Evolutionary conservation across 2,113 vertebrate species (phyloP).

Genomic region (Albula glossodonta): DNA sequence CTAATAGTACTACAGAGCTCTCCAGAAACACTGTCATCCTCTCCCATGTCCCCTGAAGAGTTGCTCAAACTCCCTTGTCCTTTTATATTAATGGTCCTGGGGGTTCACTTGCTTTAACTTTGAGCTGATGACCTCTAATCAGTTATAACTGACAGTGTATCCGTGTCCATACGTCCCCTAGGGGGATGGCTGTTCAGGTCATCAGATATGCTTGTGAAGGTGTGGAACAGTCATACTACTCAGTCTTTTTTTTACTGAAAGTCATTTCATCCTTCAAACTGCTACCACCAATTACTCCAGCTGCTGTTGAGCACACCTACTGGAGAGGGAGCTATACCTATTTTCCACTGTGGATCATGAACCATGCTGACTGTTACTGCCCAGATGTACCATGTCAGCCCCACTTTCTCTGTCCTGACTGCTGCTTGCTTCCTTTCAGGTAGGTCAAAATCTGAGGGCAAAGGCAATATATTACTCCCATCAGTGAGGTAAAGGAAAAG

Average conservation of each 20-base stretch:
- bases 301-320: conserved; percentile 21
- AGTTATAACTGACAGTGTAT: conserved; percentile 69
- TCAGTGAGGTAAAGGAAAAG: no score
- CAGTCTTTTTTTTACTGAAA: conserved; percentile 48
- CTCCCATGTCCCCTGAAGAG: conserved; percentile 53
- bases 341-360: not conserved
- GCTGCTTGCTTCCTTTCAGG: no score
- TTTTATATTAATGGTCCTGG: conserved; percentile 53
- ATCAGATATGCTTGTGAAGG: conserved; percentile 59
- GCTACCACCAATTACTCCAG: conserved; percentile 44
- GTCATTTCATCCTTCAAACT: conserved; percentile 64
- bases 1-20: no score
- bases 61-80: conserved; percentile 66
- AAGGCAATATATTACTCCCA: no score
- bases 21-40: not conserved
- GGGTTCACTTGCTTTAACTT: conserved; percentile 64
- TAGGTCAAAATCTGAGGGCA: no score
- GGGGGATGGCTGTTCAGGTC: conserved; percentile 54
- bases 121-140: conserved; percentile 74
- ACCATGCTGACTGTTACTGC: not conserved
- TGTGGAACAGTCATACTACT: not conserved
- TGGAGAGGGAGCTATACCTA: not conserved
- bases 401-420: no score
- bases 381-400: not conserved
- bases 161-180: conserved; percentile 66